Base-by-base conservation (phyloP, 1,140 invertebrate genomes). In the Pachyrhynchus sulphureomaculatus region DNA sequence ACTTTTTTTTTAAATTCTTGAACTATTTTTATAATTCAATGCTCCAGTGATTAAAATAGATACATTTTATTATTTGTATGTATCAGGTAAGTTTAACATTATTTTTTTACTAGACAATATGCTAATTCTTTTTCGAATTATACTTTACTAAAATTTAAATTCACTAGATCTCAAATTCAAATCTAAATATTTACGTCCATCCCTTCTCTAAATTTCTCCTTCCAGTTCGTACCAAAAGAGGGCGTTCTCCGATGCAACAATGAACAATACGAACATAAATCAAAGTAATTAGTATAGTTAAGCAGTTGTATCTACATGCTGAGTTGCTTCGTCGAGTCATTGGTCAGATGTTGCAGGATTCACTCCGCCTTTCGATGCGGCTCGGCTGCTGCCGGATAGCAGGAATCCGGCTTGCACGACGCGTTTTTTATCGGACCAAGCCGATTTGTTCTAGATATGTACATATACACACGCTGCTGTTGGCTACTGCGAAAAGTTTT, bases 281-380 rank as follows among this genome's bases (percentile, higher is more conserved):
- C 82, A 82, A 80, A 78, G 81, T 83, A 83, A 83, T 83, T 83
- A 83, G 82, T 83, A 82, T 81, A 81, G 79, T 72, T 69, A 73
- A 74, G 74, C 74, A 72, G 72, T 72, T 72, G 74, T 73, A 76
- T 75, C 72, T 75, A 72, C 72, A 76, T 74, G 72, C 67, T 72
- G 68, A 70, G 64, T 70, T 65, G 68, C 66, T 66, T 67, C 63
- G 69, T 64, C 64, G 65, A 76, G 59, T 73, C 74, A 76, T 76
- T 76, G 74, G 74, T 76, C 58, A 61, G 58, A 61, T 59, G 34
- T 51, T 33, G 58, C 56, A 65, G 67, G 69, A 61, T 73, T 70
- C 67, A 73, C 71, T 70, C 74, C 72, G 72, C 72, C 72, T 74
- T 76, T 52, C 58, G 48, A 49, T 49, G 47, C 23, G 47, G 47